phyloP scores from a whole-genome alignment of 37 sponge, comb jelly and placozoan genomes.

The Aplysina aerophoba region DNA sequence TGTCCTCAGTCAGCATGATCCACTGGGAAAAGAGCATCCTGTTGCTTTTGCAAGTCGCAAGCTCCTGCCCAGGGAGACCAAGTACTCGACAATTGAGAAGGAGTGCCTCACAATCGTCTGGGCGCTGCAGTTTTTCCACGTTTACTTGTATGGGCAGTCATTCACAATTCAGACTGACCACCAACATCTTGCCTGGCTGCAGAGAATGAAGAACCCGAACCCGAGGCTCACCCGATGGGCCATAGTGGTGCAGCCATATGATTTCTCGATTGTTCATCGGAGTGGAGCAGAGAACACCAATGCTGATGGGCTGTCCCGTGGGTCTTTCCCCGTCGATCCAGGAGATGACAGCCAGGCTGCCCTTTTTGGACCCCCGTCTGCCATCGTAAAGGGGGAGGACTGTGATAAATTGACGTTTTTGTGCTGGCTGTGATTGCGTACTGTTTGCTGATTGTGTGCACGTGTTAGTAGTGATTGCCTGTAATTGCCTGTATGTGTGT shows the following conservation, averaged over 20 bases:
- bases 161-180: conserved; percentile 43
- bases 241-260: conserved; percentile 31
- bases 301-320: conserved; percentile 40
- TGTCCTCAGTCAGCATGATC: conserved; percentile 31
- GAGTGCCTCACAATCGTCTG: conserved; percentile 35
- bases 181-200: conserved; percentile 29
- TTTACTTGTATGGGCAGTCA: conserved; percentile 15
- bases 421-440: no score
- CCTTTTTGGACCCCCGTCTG: no score
- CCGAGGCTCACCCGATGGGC: conserved; percentile 40
- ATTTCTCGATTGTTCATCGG: not conserved
- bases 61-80: conserved; percentile 18
- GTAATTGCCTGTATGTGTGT: no score
- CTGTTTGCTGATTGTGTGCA: no score
- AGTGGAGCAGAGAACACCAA: conserved; percentile 13
- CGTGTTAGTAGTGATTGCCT: no score
- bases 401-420: no score
- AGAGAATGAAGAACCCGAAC: conserved; percentile 32
- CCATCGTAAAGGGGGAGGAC: no score
- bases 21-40: conserved; percentile 46
- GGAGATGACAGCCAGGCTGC: no score
- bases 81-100: conserved; percentile 47
- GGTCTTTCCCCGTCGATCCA: no score
- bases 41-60: conserved; percentile 34
- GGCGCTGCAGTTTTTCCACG: conserved; percentile 36